phyloP scores from a whole-genome alignment of 2,113 vertebrate species.

The Phalacrocorax carbo region DNA sequence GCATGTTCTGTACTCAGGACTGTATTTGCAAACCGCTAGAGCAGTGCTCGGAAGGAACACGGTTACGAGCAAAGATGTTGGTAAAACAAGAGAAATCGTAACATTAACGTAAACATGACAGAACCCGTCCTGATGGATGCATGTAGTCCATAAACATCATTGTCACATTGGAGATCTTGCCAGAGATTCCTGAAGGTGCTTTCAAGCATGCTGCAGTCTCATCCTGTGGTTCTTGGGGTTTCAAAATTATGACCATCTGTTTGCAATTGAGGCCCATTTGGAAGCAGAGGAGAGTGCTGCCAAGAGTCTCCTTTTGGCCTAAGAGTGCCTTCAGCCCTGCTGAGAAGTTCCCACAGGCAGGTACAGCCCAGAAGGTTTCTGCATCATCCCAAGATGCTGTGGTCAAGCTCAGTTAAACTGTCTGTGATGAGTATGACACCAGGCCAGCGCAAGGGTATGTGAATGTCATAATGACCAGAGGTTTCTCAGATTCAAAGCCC shows the following conservation, averaged over 20 bases:
- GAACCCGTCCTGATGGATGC: slow-evolving; percentile 26
- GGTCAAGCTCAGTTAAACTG: neutral
- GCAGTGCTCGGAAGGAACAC: neutral
- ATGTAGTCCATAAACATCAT: slow-evolving; percentile 41
- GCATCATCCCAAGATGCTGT: neutral
- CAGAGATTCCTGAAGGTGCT: slow-evolving; percentile 66
- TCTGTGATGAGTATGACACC: neutral
- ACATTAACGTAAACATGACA: neutral
- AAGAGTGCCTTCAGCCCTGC: neutral
- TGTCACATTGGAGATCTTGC: slow-evolving; percentile 53
- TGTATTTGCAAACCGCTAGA: neutral
- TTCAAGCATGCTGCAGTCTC: slow-evolving; percentile 70
- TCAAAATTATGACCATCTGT: slow-evolving; percentile 80
- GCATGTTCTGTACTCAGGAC: neutral
- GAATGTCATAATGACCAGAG: too few species aligned
- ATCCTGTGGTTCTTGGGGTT: slow-evolving; percentile 65
- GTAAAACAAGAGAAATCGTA: neutral
- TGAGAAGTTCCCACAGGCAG: neutral
- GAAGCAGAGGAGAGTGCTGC: slow-evolving; percentile 37
- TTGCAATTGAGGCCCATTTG: slow-evolving; percentile 72
- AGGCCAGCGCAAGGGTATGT: neutral
- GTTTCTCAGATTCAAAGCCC: neutral
- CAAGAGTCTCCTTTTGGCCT: neutral
- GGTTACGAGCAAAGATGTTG: slow-evolving; percentile 54
- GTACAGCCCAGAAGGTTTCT: neutral